Conservation (phyloP, 2,888 invertebrate species). For the Junonia oenone region DNA sequence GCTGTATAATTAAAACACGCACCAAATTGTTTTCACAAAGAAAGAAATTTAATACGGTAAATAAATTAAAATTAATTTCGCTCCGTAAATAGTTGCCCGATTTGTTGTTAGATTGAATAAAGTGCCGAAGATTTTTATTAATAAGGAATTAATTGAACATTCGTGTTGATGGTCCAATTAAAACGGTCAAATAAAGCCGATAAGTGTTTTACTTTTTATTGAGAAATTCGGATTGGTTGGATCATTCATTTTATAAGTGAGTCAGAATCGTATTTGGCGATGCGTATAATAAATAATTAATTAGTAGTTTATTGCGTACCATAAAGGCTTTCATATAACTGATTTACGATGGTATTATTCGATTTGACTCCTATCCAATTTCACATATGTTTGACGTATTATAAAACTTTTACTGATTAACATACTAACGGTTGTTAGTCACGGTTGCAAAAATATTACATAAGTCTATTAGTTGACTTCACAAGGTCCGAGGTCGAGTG, state of each 20-base stretch:
- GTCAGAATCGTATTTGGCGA: conserved; percentile 2
- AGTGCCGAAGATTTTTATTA: conserved; percentile 11
- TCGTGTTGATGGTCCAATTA: conserved; percentile 39
- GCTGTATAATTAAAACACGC: neutral
- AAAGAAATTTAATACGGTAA: neutral
- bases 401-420: conserved; percentile 33
- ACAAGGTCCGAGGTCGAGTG: conserved; percentile 44
- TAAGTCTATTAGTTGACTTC: conserved; percentile 36
- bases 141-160: conserved; percentile 38
- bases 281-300: neutral
- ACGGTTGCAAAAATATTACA: conserved; percentile 38
- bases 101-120: conserved; percentile 7
- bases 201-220: conserved; percentile 34
- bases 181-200: conserved; percentile 34
- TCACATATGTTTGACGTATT: conserved; percentile 9
- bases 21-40: neutral
- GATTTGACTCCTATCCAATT: conserved; percentile 5
- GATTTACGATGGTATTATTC: conserved; percentile 5
- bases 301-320: neutral
- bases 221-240: conserved; percentile 33
- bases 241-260: conserved; percentile 19
- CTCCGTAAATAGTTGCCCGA: neutral
- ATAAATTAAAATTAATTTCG: neutral
- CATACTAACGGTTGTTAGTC: conserved; percentile 43
- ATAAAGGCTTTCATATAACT: neutral